Base-by-base conservation (phyloP, 1,140 invertebrate genomes). In the Solenopsis fugax region DNA sequence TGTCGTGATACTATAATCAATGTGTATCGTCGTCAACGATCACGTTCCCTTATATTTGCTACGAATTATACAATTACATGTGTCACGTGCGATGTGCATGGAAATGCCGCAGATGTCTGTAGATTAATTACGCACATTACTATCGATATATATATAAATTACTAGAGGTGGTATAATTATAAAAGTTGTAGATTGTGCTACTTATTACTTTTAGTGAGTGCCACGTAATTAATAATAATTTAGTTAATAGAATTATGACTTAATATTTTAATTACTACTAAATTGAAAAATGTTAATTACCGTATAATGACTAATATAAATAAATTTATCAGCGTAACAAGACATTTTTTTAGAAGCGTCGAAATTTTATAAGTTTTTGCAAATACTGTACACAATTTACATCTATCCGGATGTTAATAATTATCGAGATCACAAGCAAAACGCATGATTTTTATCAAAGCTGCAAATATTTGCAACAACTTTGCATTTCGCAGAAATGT, bases 391-490 rank as follows among this genome's bases (percentile, higher is more conserved):
- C n/a, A 24, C 7, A 69, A 13, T 48, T 29, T 69, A 21, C 21
- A 50, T 13, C 21, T 0, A 16, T 16, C 45, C 21, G 24, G 24
- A 54, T 54, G 18, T 72, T 72, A 52, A 52, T 72, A n/a, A 54
- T 72, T 72, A 37, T 37, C 48, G 10, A 48, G 41, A 48, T 24
- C 13, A 50, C 16, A 7, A 71, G 13, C 16, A 10, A 50, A 10
- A 7, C 16, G 45, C 7, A 71, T 71, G 45, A 71, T 29, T 29
- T 71, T 71, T 71, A 50, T 71, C 41, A 29, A 71, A 71, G 7
- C 5, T 24, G 21, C 1, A 24, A 45, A 5, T 16, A 10, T 45
- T 45, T 0, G 29, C 10, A 69, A 24, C 37, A 41, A 21, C 3
- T 67, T 13, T 9, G 1, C 37, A 67, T 69, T 21, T 69, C 1